Evolutionary conservation across 2,113 vertebrate species (phyloP), one percentile per base, ranked within the genome.

Genomic region (Brachyistius frenatus): DNA sequence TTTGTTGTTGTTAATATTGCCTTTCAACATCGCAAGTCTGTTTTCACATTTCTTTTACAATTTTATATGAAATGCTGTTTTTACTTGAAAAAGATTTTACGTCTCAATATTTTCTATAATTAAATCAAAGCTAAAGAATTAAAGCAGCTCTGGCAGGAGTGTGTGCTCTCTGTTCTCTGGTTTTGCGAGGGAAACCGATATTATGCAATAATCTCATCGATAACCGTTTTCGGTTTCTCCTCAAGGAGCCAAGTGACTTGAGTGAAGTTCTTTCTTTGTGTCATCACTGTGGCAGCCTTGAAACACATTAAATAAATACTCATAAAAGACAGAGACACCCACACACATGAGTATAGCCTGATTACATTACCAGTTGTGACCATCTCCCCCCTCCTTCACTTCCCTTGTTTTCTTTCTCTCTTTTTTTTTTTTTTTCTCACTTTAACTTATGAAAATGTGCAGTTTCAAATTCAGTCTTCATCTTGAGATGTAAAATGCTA

Each of bases 301-400:
- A 69, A 67, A 67, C 66, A 73, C 15, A 46, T 65, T 4, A 69
- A 66, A 60, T 68, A 66, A 64, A 69, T 73, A 41, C 37, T 46
- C 5, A 15, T 63, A 55, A 75, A 56, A 31, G 36, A 71, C 33
- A 37, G 55, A 46, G 72, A 81, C 67, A 7, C 74, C 76, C 66
- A 65, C 84, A 80, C 35, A 66, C 55, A 73, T 54, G 44, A 82
- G 46, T 70, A 76, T 77, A 81, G 31, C 76, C 58, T 85, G 78
- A 81, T 75, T 47, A 52, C 58, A 44, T 68, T 74, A 13, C 31
- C 66, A 57, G 46, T 54, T 74, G 52, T 67, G 69, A 74, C 60
- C 9, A 36, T 65, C 50, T 33, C 58, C 23, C 76, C 16, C 36
- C 70, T 62, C 7, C 33, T 6, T 11, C 8, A 35, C 13, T 44